Conservation (phyloP, 1,140 invertebrate species). For the Dendroctonus ponderosae region DNA sequence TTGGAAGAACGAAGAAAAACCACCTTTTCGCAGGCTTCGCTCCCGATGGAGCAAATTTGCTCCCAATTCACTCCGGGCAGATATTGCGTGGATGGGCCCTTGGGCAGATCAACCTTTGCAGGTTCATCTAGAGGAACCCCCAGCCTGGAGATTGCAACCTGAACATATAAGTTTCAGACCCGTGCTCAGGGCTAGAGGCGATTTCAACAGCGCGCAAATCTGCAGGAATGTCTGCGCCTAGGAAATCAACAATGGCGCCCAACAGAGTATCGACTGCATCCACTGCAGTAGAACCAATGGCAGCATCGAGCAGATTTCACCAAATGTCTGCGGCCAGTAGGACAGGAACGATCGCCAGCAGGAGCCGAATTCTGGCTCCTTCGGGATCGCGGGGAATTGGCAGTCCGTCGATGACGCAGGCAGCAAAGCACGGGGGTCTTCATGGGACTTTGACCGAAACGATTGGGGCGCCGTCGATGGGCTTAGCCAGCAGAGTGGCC, state of each 20-base stretch:
- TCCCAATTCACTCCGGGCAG: background rate
- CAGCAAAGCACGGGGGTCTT: background rate
- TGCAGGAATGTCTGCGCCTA: too few species aligned
- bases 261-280: too few species aligned
- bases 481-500: background rate
- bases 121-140: background rate
- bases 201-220: too few species aligned
- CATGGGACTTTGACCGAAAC: constrained; percentile 1
- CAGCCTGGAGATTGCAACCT: background rate
- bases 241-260: too few species aligned
- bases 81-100: background rate
- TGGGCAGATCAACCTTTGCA: background rate
- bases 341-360: too few species aligned
- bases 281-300: too few species aligned
- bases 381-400: background rate
- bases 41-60: background rate
- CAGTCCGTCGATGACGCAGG: background rate
- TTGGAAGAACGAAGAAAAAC: constrained; percentile 7
- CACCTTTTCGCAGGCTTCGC: background rate
- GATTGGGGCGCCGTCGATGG: background rate
- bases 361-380: background rate
- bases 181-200: too few species aligned
- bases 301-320: too few species aligned
- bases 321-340: too few species aligned
- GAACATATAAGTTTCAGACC: too few species aligned